Evolutionary conservation across 2,113 vertebrate species (phyloP).

Genomic region (cattle (Bos taurus)): ARS-UCD2.0 NC_037333.1:53212501-53213000

Average conservation of each 20-base stretch:
- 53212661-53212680: not conserved
- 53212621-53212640: not conserved
- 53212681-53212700: not conserved
- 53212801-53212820: not conserved
- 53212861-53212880: not conserved
- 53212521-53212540: not conserved
- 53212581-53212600: not conserved
- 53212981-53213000: not conserved
- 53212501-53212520: not conserved
- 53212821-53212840: not conserved
- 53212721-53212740: not conserved
- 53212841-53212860: not conserved
- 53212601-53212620: not conserved
- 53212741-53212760: not conserved
- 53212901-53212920: not conserved
- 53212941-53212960: not conserved
- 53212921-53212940: not conserved
- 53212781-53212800: accelerated
- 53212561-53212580: not conserved
- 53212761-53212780: not conserved
- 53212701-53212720: not conserved
- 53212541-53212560: not conserved
- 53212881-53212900: not conserved
- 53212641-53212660: not conserved
- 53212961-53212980: not conserved